Evolutionary conservation across 2,113 vertebrate genomes (phyloP).

Genomic region (Carettochelys insculpta): DNA sequence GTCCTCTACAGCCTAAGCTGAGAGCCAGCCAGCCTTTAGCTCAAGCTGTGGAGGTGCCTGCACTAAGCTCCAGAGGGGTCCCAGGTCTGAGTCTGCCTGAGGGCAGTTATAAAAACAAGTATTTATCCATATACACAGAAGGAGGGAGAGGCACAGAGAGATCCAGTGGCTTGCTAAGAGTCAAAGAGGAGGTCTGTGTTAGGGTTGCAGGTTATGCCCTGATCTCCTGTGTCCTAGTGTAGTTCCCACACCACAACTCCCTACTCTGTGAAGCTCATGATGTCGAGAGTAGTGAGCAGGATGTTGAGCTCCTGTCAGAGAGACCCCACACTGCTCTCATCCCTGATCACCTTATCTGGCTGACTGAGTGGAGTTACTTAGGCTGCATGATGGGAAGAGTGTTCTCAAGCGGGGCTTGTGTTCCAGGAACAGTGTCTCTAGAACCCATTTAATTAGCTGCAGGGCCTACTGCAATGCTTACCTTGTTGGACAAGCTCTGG

Average conservation of each 20-base stretch:
- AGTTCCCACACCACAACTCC: not conserved
- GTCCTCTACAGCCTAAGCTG: too few species aligned
- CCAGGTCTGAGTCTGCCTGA: too few species aligned
- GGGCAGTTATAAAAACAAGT: too few species aligned
- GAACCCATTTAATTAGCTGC: not conserved
- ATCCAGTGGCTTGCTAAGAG: not conserved
- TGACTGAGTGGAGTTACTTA: not conserved
- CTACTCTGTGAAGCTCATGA: not conserved
- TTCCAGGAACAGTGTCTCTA: not conserved
- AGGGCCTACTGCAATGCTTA: not conserved
- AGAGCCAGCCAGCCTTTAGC: too few species aligned
- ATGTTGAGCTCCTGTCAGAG: not conserved
- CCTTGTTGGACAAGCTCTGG: not conserved
- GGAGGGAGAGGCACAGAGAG: constrained; percentile 26
- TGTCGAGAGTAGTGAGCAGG: not conserved
- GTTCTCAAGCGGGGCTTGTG: not conserved
- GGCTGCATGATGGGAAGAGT: not conserved
- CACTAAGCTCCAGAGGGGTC: too few species aligned
- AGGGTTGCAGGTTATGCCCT: not conserved
- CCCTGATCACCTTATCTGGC: not conserved
- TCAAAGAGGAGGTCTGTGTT: not conserved
- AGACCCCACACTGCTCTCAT: not conserved
- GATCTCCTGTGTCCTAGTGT: not conserved
- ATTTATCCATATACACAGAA: constrained; percentile 28
- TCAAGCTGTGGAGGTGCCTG: too few species aligned